Evolutionary conservation across 1,140 invertebrate genomes (phyloP).

Genomic region (Eumaeus atala): DNA sequence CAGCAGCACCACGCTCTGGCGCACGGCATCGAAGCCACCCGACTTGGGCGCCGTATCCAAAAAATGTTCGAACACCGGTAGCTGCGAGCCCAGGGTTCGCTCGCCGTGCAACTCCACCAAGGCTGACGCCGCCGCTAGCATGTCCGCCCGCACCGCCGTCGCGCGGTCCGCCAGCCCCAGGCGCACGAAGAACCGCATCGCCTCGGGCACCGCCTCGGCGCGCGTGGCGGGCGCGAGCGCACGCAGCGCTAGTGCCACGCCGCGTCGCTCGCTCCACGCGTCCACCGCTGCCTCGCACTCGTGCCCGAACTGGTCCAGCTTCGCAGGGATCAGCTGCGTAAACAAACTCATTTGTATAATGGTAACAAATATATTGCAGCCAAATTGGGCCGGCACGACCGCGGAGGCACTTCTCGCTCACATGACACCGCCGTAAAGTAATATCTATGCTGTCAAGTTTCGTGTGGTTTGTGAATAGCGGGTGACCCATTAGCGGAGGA

Average conservation of each 20-base stretch:
- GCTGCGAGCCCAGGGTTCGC: conserved; percentile 81
- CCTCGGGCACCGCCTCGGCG: conserved; percentile 78
- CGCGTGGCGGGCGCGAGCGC: conserved; percentile 82
- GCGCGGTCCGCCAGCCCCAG: conserved; percentile 90
- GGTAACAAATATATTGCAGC: too few species aligned
- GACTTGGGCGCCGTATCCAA: conserved; percentile 93
- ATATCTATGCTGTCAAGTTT: too few species aligned
- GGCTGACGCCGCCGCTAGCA: conserved; percentile 94
- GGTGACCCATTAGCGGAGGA: too few species aligned
- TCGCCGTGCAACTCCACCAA: conserved; percentile 92
- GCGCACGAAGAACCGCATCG: conserved; percentile 90
- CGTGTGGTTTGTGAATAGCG: too few species aligned
- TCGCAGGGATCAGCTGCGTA: conserved; percentile 83
- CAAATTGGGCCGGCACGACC: too few species aligned
- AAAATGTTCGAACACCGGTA: conserved; percentile 93
- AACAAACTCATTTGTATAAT: not conserved
- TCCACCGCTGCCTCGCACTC: conserved; percentile 89
- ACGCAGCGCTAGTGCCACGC: conserved; percentile 87
- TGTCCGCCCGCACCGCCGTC: conserved; percentile 87
- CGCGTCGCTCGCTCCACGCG: conserved; percentile 90
- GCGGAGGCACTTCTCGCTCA: too few species aligned
- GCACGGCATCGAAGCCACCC: conserved; percentile 92
- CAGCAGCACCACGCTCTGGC: conserved; percentile 96
- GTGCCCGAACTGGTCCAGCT: conserved; percentile 93
- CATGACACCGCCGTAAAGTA: too few species aligned